phyloP scores from a whole-genome alignment of 1,140 invertebrate species.

The Saccostrea cuccullata region DNA sequence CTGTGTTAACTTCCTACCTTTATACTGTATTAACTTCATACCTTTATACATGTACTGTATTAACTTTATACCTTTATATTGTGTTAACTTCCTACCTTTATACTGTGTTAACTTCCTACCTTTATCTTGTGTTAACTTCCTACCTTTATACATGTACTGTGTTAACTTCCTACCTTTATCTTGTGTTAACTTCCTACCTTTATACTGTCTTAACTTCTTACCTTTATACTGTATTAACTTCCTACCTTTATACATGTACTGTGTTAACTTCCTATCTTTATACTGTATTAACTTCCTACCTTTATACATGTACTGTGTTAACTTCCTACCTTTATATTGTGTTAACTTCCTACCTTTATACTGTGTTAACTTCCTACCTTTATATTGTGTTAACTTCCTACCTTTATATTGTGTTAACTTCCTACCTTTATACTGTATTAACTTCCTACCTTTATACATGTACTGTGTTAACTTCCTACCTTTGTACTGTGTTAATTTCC shows the following conservation, averaged over 20 bases:
- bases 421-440: constrained; percentile 61
- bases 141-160: too few relatives aligned
- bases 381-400: constrained; percentile 59
- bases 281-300: constrained; percentile 57
- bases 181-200: constrained; percentile 59
- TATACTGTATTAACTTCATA: constrained; percentile 58
- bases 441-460: too few relatives aligned
- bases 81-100: constrained; percentile 53
- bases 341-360: too few relatives aligned
- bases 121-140: constrained; percentile 60
- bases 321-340: constrained; percentile 61
- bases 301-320: too few relatives aligned
- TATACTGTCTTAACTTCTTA: constrained; percentile 60
- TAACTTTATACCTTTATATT: constrained; percentile 62
- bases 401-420: constrained; percentile 62
- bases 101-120: too few relatives aligned
- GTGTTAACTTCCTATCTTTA: constrained; percentile 61
- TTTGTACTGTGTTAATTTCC: constrained; percentile 59
- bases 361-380: constrained; percentile 61
- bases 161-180: constrained; percentile 63
- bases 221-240: constrained; percentile 62
- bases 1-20: constrained; percentile 59
- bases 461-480: too few relatives aligned
- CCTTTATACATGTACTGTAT: too few relatives aligned
- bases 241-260: too few relatives aligned